phyloP scores from a whole-genome alignment of 2,797 vertebrate species.

The Chromobotia macracanthus region DNA sequence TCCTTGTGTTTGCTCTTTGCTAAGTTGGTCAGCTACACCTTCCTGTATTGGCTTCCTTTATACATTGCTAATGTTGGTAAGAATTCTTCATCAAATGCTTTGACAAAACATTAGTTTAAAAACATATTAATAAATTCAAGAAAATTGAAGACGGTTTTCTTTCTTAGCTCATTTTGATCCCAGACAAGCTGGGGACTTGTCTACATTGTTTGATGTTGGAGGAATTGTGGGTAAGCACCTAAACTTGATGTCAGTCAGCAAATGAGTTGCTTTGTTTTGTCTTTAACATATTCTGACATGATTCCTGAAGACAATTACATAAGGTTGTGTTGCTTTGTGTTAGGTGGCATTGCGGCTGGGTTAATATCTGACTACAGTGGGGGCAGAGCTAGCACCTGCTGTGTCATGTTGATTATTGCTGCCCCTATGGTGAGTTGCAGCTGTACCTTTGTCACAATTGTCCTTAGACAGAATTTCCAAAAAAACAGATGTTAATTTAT shows the following conservation, averaged over 20 bases:
- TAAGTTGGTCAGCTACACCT: slow-evolving; percentile 95
- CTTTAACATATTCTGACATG: not conserved
- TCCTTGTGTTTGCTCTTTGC: slow-evolving; percentile 86
- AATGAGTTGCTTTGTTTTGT: not conserved
- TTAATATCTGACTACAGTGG: slow-evolving; percentile 88
- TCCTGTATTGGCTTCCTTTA: slow-evolving; percentile 97
- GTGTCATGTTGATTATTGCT: slow-evolving; percentile 85
- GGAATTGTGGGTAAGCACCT: slow-evolving; percentile 87
- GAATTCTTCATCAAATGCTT: slow-evolving; percentile 55
- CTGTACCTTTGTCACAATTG: not conserved
- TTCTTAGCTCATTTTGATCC: slow-evolving; percentile 86
- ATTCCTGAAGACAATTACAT: not conserved
- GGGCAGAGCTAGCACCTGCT: slow-evolving; percentile 89
- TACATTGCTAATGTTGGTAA: slow-evolving; percentile 94
- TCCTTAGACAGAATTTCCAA: not conserved
- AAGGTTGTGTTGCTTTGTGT: slow-evolving; percentile 1
- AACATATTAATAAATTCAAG: too few species aligned
- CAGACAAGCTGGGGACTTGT: slow-evolving; percentile 91
- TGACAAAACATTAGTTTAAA: not conserved
- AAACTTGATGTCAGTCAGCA: not conserved
- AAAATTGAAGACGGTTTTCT: slow-evolving; percentile 4
- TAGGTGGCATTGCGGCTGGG: slow-evolving; percentile 91
- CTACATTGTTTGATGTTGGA: slow-evolving; percentile 92
- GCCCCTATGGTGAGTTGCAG: slow-evolving; percentile 87
- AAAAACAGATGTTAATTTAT: not conserved